Conservation (phyloP, 2,113 vertebrate genomes). For the Oxygymnocypris stewartii region DNA sequence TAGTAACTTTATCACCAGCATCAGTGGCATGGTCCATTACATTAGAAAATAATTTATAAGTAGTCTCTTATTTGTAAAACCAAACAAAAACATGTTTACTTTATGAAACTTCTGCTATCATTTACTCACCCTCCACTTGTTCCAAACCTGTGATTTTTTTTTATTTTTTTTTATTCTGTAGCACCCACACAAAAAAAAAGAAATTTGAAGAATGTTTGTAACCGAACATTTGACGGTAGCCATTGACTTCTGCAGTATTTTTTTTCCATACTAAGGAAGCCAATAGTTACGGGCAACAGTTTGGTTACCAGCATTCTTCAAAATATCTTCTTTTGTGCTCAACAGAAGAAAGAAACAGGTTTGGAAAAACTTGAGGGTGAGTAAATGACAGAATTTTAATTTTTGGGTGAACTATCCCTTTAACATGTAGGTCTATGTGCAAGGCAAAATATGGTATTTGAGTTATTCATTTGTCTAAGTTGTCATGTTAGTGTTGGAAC, state of each 20-base stretch:
- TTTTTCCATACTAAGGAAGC: too few relatives aligned
- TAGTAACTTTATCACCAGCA: slow-evolving; percentile 19
- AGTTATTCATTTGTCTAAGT: too few relatives aligned
- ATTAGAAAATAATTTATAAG: slow-evolving; percentile 8
- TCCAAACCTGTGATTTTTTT: background rate
- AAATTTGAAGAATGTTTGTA: too few relatives aligned
- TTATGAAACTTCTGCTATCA: too few relatives aligned
- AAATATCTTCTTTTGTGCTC: background rate
- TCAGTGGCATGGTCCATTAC: background rate
- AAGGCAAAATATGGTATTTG: background rate
- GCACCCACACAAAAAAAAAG: background rate
- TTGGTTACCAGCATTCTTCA: background rate
- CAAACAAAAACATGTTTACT: background rate
- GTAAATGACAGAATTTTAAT: background rate
- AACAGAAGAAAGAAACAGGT: background rate
- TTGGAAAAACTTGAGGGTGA: background rate
- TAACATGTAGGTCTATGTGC: background rate
- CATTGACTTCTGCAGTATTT: too few relatives aligned
- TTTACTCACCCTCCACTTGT: background rate
- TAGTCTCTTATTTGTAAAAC: background rate
- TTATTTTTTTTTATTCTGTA: background rate
- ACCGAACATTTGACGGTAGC: too few relatives aligned
- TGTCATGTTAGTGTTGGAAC: too few relatives aligned
- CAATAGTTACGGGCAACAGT: background rate
- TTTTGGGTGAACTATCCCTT: background rate